These are phyloP conservation scores for Leucania comma DNA, from an alignment of 2,888 invertebrate genomes.

Conservation along the genomic window DNA sequence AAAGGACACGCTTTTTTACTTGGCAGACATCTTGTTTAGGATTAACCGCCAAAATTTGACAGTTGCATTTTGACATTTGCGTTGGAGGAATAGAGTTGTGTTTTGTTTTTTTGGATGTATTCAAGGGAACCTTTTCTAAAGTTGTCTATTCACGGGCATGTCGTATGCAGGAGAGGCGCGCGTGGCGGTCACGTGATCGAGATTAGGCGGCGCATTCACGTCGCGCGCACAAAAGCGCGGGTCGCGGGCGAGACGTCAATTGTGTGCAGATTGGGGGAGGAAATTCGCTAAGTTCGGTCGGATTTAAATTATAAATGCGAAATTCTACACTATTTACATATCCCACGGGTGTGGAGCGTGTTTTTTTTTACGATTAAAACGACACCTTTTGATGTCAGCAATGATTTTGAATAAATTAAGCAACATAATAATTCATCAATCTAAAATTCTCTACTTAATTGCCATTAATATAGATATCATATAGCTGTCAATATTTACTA, in stretches of 20 bases:
- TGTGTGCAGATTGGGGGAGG: conserved; percentile 86
- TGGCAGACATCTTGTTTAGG: conserved; percentile 64
- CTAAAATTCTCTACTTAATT: conserved; percentile 32
- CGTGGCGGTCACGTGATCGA: conserved; percentile 87
- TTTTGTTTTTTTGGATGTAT: conserved; percentile 59
- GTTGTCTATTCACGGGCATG: conserved; percentile 77
- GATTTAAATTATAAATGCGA: conserved; percentile 89
- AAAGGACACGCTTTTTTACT: conserved; percentile 89
- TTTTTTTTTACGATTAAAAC: conserved; percentile 64
- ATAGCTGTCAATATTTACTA: conserved; percentile 52
- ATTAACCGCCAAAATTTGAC: conserved; percentile 75
- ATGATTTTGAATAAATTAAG: conserved; percentile 53
- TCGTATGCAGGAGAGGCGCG: conserved; percentile 85
- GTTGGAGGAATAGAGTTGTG: conserved; percentile 66
- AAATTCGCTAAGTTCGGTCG: conserved; percentile 87
- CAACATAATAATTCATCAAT: conserved; percentile 24
- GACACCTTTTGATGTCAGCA: conserved; percentile 58
- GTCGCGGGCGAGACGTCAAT: conserved; percentile 86
- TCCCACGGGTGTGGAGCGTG: conserved; percentile 81
- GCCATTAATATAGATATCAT: conserved; percentile 46
- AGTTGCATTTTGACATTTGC: conserved; percentile 72
- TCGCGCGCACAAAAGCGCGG: conserved; percentile 85
- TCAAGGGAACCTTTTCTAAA: conserved; percentile 71
- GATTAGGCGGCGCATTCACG: conserved; percentile 88
- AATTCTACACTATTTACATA: conserved; percentile 88